These are phyloP conservation scores for Phengaris arion DNA, from an alignment of 2,888 invertebrate species.

Conservation along the genomic window DNA sequence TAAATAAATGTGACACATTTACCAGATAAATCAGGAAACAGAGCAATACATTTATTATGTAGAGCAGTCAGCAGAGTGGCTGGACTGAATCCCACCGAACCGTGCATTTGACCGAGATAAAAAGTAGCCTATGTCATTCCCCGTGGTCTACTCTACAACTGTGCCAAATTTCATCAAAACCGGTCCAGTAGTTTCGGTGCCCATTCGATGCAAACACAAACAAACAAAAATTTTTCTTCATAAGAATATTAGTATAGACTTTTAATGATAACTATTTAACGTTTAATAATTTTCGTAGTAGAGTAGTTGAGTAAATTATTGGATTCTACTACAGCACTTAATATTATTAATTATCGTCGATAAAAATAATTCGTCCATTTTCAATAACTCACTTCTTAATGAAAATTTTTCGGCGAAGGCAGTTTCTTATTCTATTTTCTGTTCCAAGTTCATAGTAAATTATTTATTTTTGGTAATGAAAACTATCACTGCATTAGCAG, in stretches of 20 bases:
- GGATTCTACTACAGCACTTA: not conserved
- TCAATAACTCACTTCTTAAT: not conserved
- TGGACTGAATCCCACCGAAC: too few relatives aligned
- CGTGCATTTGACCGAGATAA: too few relatives aligned
- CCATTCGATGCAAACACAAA: too few relatives aligned
- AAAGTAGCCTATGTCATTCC: too few relatives aligned
- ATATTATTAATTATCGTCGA: too few relatives aligned
- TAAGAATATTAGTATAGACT: too few relatives aligned
- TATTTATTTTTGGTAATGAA: not conserved
- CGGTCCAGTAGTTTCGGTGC: too few relatives aligned
- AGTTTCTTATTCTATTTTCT: not conserved
- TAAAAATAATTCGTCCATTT: not conserved
- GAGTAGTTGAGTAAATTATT: not conserved
- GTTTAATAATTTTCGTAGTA: too few relatives aligned
- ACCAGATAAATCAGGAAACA: not conserved
- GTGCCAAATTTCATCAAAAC: too few relatives aligned
- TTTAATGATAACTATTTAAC: too few relatives aligned
- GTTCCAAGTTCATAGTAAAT: not conserved
- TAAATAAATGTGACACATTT: conserved; percentile 3
- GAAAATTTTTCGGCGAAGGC: not conserved
- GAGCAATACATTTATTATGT: not conserved
- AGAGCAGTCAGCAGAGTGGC: not conserved
- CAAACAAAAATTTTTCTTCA: too few relatives aligned
- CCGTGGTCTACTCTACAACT: too few relatives aligned
- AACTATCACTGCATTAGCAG: not conserved